Evolutionary conservation across 2,888 invertebrate species (phyloP).

Genomic region (Anorthoa munda): DNA sequence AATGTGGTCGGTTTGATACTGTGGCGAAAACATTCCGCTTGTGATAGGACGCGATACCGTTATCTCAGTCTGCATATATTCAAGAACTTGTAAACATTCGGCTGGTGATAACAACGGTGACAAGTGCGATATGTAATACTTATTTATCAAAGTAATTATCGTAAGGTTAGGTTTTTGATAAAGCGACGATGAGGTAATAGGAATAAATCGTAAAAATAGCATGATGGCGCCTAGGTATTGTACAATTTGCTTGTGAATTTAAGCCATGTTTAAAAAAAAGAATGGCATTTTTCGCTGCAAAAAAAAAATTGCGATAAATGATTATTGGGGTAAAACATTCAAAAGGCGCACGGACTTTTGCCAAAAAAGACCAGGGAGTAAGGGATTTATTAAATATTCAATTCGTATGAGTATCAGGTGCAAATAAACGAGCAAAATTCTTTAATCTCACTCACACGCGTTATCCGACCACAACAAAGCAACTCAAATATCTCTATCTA

Average conservation of each 20-base stretch:
- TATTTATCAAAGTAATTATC: conserved; percentile 40
- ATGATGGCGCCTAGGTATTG: background rate
- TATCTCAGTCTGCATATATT: conserved; percentile 36
- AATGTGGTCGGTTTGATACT: conserved; percentile 25
- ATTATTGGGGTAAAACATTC: too few species aligned
- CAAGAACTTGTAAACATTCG: conserved; percentile 44
- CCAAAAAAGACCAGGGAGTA: too few species aligned
- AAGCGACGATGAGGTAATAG: conserved; percentile 11
- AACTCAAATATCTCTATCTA: conserved; percentile 44
- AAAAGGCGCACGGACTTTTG: too few species aligned
- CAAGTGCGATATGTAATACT: conserved; percentile 29
- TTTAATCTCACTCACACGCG: background rate
- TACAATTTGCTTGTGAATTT: background rate
- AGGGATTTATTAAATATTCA: background rate
- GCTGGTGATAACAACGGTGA: conserved; percentile 23
- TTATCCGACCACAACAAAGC: conserved; percentile 28
- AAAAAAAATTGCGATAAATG: too few species aligned
- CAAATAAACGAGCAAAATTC: conserved; percentile 6
- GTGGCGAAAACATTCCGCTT: conserved; percentile 21
- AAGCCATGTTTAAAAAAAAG: background rate
- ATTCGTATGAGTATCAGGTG: background rate
- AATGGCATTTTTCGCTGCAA: too few species aligned
- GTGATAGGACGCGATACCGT: conserved; percentile 38
- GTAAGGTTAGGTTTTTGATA: conserved; percentile 22
- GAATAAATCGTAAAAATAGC: conserved; percentile 22